Evolutionary conservation across 1,140 invertebrate species (phyloP).

Genomic region (Pogonomyrmex barbatus): DNA sequence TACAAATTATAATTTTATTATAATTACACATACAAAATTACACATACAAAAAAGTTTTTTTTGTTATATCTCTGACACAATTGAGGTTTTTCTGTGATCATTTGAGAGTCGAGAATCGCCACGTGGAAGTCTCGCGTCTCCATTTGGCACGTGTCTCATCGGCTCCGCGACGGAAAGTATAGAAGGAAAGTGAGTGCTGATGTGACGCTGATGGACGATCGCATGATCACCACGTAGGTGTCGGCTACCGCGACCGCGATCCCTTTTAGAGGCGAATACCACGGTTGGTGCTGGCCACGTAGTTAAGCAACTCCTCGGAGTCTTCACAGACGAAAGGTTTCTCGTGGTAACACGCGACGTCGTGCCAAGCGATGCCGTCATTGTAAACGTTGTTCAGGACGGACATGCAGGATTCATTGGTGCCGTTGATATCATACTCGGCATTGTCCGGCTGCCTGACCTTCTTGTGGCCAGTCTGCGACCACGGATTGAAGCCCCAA

Average conservation of each 20-base stretch:
- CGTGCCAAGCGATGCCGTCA: slow-evolving; percentile 96
- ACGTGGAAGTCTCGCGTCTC: slow-evolving; percentile 23
- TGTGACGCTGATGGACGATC: slow-evolving; percentile 63
- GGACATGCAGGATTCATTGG: slow-evolving; percentile 93
- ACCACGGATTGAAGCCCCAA: slow-evolving; percentile 94
- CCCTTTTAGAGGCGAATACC: slow-evolving; percentile 90
- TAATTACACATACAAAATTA: background rate
- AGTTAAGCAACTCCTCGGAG: slow-evolving; percentile 93
- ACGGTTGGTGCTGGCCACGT: slow-evolving; percentile 93
- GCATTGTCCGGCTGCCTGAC: slow-evolving; percentile 95
- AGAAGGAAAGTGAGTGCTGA: slow-evolving; percentile 60
- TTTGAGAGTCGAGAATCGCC: background rate
- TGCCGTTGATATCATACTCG: slow-evolving; percentile 96
- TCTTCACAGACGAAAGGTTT: slow-evolving; percentile 96
- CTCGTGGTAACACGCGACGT: slow-evolving; percentile 96
- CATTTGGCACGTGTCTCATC: slow-evolving; percentile 62
- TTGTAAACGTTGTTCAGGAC: slow-evolving; percentile 96
- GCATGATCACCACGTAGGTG: slow-evolving; percentile 47
- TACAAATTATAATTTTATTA: slow-evolving; percentile 25
- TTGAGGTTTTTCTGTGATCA: slow-evolving; percentile 12
- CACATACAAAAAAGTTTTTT: background rate
- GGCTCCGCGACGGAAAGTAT: slow-evolving; percentile 30
- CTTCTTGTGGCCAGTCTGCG: slow-evolving; percentile 95
- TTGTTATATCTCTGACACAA: background rate
- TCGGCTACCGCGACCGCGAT: background rate